Base-by-base conservation (phyloP, 2,888 invertebrate species). In the Gerris lacustris region DNA sequence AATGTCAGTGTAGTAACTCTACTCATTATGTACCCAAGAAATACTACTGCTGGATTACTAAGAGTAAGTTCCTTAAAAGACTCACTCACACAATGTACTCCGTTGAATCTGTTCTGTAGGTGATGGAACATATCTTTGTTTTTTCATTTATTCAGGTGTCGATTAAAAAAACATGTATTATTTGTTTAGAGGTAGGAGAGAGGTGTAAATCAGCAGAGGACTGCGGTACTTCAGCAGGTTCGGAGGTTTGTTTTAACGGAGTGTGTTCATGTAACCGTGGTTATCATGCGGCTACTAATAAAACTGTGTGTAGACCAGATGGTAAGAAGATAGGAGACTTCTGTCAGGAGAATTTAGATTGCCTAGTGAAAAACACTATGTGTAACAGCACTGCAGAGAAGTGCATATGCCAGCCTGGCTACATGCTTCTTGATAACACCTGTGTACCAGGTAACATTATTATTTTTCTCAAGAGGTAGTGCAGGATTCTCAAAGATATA, bases 41-140 rank as follows among this genome's bases (percentile, higher is more conserved):
- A 69, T 69, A 73, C n/a, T 79, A 77, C 71, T 80, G 79, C 70
- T 80, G 80, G 79, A 43, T 67, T 5, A 78, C 75, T n/a, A 77
- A 67, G 63, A 68, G 74, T 74, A 67, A 74, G 73, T 69, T 9
- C 5, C 55, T 11, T 11, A 55, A 5, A 11, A 55, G 2, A 31
- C 31, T 31, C 31, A 31, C 31, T 31, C 31, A 31, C 31, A 31
- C 4, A 31, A 31, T 31, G 2, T 31, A 31, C 31, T 31, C 31
- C 31, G 31, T 31, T 31, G 31, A 31, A 31, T 31, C 2, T 31
- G 31, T 31, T 31, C 31, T 31, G 31, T 31, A 31, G 31, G 31
- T 31, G 31, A 31, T 31, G 31, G 1, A 31, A 31, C 31, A 31
- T 31, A 31, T 31, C 31, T 4, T 31, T 31, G 1, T 31, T 31